Percentiles rank a stretch among this genome's conserved stretches.
These are phyloP conservation scores for Biston stratarius DNA, from an alignment of 2,888 invertebrate genomes.

Conservation along the genomic window DNA sequence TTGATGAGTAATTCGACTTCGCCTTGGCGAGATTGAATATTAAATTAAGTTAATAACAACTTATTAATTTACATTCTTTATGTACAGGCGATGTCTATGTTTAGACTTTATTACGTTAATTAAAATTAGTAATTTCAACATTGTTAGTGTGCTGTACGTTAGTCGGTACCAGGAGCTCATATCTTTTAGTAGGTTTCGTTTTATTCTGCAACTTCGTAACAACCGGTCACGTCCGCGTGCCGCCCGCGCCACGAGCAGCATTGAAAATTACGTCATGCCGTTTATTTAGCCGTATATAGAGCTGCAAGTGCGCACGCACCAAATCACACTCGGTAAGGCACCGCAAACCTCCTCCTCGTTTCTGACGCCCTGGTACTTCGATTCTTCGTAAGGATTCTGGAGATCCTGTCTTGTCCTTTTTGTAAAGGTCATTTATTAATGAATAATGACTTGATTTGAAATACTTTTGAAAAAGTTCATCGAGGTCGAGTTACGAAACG, in stretches of 20 bases:
- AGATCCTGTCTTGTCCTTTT: constrained; percentile 51
- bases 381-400: constrained; percentile 72
- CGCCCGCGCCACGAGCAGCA: constrained; percentile 73
- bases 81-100: not conserved
- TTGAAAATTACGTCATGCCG: constrained; percentile 80
- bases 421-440: not conserved
- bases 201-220: constrained; percentile 68
- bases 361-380: constrained; percentile 73
- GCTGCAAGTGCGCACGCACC: constrained; percentile 65
- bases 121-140: not conserved
- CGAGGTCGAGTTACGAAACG: not conserved
- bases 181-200: constrained; percentile 61
- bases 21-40: constrained; percentile 1
- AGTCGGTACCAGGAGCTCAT: constrained; percentile 74
- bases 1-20: constrained; percentile 19
- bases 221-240: constrained; percentile 72
- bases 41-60: not conserved
- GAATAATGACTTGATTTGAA: not conserved
- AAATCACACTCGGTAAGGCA: constrained; percentile 69
- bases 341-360: constrained; percentile 60
- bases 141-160: constrained; percentile 33
- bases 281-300: constrained; percentile 80
- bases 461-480: not conserved
- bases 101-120: not conserved
- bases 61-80: not conserved